These are phyloP conservation scores for Protodeltote pygarga DNA, from an alignment of 2,888 invertebrate species.

Conservation along the genomic window DNA sequence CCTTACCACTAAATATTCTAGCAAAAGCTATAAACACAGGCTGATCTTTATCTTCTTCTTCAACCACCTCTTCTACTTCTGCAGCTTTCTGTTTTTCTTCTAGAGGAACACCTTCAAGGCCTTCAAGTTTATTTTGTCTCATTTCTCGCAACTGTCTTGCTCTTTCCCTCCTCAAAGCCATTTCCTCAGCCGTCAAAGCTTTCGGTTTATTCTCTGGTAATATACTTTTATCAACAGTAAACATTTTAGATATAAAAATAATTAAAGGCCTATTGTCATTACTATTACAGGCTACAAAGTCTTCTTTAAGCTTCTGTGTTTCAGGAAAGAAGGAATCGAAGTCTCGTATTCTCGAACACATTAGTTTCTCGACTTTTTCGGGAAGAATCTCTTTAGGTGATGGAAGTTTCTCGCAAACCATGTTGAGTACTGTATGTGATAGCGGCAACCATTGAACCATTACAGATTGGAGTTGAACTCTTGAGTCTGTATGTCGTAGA, in stretches of 20 bases:
- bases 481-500: conserved; percentile 91
- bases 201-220: conserved; percentile 94
- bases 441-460: conserved; percentile 97
- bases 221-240: conserved; percentile 91
- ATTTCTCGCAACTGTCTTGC: conserved; percentile 89
- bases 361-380: conserved; percentile 93
- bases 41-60: conserved; percentile 77
- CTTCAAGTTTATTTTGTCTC: conserved; percentile 65
- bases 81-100: conserved; percentile 56
- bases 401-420: conserved; percentile 94
- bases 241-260: conserved; percentile 96
- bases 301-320: conserved; percentile 90
- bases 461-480: conserved; percentile 92
- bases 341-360: conserved; percentile 90
- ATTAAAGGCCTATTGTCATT: conserved; percentile 89
- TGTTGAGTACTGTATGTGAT: conserved; percentile 92
- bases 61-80: conserved; percentile 61
- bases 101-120: conserved; percentile 48
- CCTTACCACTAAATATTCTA: conserved; percentile 95
- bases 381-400: conserved; percentile 91
- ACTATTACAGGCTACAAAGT: conserved; percentile 90
- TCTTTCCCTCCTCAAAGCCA: conserved; percentile 89
- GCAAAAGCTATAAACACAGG: conserved; percentile 96
- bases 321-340: conserved; percentile 89
- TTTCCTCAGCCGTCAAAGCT: conserved; percentile 91